Evolutionary conservation across 1,140 invertebrate species (phyloP), one percentile per base, ranked within the genome.

Genomic region (Cydia strobilella): DNA sequence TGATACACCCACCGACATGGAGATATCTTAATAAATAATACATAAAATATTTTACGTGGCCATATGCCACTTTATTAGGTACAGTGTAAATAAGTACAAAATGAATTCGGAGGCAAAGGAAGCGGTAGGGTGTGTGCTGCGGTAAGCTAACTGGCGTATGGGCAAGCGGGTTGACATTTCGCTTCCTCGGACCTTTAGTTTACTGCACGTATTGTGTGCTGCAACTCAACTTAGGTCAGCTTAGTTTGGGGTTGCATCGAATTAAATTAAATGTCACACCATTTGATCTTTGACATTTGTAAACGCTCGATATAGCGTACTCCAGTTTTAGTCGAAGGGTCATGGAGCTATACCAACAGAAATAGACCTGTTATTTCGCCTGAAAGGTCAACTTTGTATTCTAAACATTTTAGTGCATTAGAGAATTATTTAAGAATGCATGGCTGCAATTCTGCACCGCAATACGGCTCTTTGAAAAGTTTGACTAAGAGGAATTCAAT

Each of bases 211-310:
- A 45, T 13, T 15, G 42, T 45, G 48, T 51, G 45, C 48, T 51
- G 48, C 15, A n/a, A 51, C 15, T 12, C 18, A 10, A 20, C 1
- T 51, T 51, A 12, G 15, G 51, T 59, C 23, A 23, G n/a, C 5
- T 23, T 23, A 20, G 20, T 23, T 59, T 2, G 54, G 54, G n/a
- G 48, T 51, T 51, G n/a, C 54, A 59, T 59, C 54, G 9, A 59
- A 59, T 59, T 59, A 59, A 23, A 59, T 59, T 23, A 59, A 59
- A 59, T 59, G 20, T 23, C 54, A 59, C 54, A 59, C 2, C 54
- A 23, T 59, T 59, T 59, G 54, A 59, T 59, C 54, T 59, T 23
- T 59, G 54, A 59, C 54, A 59, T 59, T 59, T 59, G 54, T 59
- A 59, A 59, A 59, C 18, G 54, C 54, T 59, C 20, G 7, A 59